Conservation (phyloP, 1,140 invertebrate species). For the Antheraea pernyi region DNA sequence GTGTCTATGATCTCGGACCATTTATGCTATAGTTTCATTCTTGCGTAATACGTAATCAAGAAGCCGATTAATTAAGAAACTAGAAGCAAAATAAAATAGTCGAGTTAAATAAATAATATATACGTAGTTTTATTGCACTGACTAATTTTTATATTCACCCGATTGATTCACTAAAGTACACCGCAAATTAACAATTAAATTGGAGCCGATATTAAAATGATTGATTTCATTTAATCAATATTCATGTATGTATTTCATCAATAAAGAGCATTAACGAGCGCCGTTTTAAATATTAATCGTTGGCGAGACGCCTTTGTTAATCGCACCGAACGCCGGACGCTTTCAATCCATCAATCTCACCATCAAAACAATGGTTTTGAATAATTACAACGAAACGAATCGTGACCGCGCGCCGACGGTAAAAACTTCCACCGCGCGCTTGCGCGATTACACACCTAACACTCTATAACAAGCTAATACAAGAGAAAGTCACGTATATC, state of each 20-base stretch:
- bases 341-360: slow-evolving; percentile 55
- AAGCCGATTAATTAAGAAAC: too few relatives aligned
- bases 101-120: background rate
- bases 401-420: slow-evolving; percentile 46
- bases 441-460: slow-evolving; percentile 64
- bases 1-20: too few relatives aligned
- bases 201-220: slow-evolving; percentile 16
- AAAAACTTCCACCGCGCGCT: slow-evolving; percentile 42
- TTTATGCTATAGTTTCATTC: too few relatives aligned
- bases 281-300: slow-evolving; percentile 41
- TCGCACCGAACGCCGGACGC: slow-evolving; percentile 27
- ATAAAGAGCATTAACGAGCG: slow-evolving; percentile 23
- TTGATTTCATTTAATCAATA: slow-evolving; percentile 16
- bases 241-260: slow-evolving; percentile 17
- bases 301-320: slow-evolving; percentile 37
- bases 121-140: background rate
- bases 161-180: slow-evolving; percentile 3
- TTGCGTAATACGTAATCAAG: too few relatives aligned
- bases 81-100: background rate
- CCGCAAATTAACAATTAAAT: slow-evolving; percentile 7
- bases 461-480: slow-evolving; percentile 46
- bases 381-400: slow-evolving; percentile 50
- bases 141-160: slow-evolving; percentile 8
- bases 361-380: slow-evolving; percentile 59
- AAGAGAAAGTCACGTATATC: slow-evolving; percentile 17